Base-by-base conservation (phyloP, 2,888 invertebrate genomes). In the Pardosa pseudoannulata region DNA sequence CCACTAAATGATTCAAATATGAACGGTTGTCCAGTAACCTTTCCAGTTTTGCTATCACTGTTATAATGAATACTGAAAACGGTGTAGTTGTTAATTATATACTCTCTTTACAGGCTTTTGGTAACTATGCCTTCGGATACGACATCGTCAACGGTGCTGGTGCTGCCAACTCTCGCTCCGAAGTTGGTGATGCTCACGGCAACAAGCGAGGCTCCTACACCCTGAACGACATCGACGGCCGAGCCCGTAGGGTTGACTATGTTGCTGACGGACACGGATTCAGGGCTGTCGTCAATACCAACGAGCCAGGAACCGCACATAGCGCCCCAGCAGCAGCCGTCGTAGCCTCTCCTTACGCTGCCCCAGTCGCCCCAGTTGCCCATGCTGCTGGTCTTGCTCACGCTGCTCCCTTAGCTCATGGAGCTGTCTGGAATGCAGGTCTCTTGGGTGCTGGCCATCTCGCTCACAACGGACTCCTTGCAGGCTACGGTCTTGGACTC, bases 201-300 rank as follows among this genome's bases (percentile, higher is more conserved):
- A 56, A 56, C 56, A 56, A 56, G 23, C 1, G 23, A 2, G 56
- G 56, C n/a, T 56, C 56, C 23, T 56, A 56, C 56, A 23, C 23
- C 11, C 56, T 56, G 6, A 19, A 56, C 23, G 56, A 56, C 56
- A 56, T 56, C 23, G 56, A 56, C 23, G 56, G 56, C 1, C n/a
- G 56, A 23, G 56, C 56, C 1, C 7, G 56, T 3, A 56, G 56
- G 11, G 56, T 56, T 16, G 56, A 56, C 56, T 56, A 56, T 23
- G 56, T 56, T 19, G 56, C 56, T 23, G 56, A 56, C 23, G 56
- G 56, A 23, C 56, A 56, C 11, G 56, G 56, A 23, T 56, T 56
- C 56, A 56, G 56, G 23, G 56, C 56, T 23, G 56, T 23, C 11
- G 56, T 56, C 23, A 56, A 56, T 6, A 56, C 56, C 19, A 56